These are phyloP conservation scores for Menidia menidia DNA, from an alignment of 2,797 vertebrate genomes.

Conservation along the genomic window DNA sequence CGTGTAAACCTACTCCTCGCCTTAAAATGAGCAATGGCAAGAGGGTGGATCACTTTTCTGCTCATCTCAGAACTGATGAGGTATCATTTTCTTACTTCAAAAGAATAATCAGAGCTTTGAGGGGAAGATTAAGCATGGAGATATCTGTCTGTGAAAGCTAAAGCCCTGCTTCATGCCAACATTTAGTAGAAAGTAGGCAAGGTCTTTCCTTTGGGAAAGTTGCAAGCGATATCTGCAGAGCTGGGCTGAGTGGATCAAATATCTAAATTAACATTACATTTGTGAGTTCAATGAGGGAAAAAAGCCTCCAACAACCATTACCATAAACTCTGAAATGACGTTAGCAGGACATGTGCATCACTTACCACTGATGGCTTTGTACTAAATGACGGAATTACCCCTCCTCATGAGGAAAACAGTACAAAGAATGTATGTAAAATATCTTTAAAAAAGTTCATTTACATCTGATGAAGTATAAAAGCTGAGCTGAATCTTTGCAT, in stretches of 20 bases:
- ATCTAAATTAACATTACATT: background rate
- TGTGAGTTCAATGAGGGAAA: background rate
- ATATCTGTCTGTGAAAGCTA: background rate
- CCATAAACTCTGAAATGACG: background rate
- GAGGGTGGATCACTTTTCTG: background rate
- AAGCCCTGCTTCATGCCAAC: background rate
- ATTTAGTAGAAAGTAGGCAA: background rate
- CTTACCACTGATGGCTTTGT: constrained; percentile 2
- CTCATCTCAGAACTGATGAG: background rate
- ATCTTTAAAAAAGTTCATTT: constrained; percentile 3
- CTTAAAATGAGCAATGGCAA: background rate
- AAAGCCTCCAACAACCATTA: background rate
- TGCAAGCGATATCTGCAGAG: too few species aligned
- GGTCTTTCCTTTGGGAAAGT: too few species aligned
- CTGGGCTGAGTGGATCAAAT: background rate
- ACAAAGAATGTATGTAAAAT: constrained; percentile 13
- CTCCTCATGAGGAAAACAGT: constrained; percentile 3
- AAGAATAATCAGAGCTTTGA: background rate
- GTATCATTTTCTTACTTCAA: background rate
- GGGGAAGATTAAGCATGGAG: background rate
- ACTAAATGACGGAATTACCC: constrained; percentile 3
- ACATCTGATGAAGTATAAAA: constrained; percentile 18
- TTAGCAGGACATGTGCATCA: background rate
- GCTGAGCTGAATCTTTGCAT: background rate
- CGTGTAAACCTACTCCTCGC: background rate